phyloP scores from a whole-genome alignment of 2,888 invertebrate species.

The Scaptomyza reducta region DNA sequence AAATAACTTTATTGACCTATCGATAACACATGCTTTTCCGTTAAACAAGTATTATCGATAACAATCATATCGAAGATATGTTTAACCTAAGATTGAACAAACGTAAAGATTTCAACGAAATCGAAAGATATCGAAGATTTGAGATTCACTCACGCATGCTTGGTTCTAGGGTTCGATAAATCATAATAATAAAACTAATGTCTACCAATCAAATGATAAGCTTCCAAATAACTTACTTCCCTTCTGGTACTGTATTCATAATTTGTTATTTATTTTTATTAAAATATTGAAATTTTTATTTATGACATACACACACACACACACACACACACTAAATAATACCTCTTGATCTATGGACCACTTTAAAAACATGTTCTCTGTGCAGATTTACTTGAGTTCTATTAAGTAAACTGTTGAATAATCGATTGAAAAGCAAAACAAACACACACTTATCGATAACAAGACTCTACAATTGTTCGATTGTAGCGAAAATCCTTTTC shows the following conservation, averaged over 20 bases:
- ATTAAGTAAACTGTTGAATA: slow-evolving; percentile 43
- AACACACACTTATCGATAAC: slow-evolving; percentile 17
- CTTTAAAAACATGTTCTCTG: slow-evolving; percentile 57
- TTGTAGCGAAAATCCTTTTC: slow-evolving; percentile 11
- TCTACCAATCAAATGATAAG: slow-evolving; percentile 10
- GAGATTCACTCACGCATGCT: neutral
- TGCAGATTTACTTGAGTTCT: slow-evolving; percentile 55
- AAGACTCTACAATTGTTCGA: slow-evolving; percentile 10
- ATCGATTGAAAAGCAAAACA: slow-evolving; percentile 19
- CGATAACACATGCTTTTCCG: neutral
- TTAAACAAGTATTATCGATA: neutral
- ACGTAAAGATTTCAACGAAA: no score
- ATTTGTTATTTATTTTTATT: neutral
- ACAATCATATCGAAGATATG: no score
- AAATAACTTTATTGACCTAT: no score
- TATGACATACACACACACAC: slow-evolving; percentile 15
- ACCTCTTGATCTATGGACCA: slow-evolving; percentile 77
- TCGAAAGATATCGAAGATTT: neutral
- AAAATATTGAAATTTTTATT: neutral
- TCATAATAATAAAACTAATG: neutral
- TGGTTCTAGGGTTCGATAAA: slow-evolving; percentile 7
- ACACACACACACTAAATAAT: slow-evolving; percentile 51
- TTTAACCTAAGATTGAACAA: no score
- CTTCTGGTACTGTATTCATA: neutral
- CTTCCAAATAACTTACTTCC: slow-evolving; percentile 33